phyloP scores from a whole-genome alignment of 2,888 invertebrate species.

The Pristionchus mayeri region DNA sequence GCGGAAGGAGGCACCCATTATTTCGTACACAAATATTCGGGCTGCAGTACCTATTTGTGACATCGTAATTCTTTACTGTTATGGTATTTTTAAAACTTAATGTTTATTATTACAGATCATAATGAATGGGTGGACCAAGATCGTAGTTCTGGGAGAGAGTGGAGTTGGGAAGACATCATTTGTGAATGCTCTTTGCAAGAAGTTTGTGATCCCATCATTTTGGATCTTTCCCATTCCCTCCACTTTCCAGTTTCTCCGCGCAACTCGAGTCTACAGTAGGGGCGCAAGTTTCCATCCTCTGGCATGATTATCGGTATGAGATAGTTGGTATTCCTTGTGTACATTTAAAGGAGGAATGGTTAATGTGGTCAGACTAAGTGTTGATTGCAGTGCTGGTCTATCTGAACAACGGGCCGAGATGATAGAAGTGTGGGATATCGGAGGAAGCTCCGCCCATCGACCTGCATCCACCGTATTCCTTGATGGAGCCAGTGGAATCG shows the following conservation, averaged over 20 bases:
- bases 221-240: neutral
- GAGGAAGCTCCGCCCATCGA: slow-evolving; percentile 92
- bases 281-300: slow-evolving; percentile 21
- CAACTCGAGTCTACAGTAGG: slow-evolving; percentile 48
- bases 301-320: slow-evolving; percentile 47
- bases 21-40: no score
- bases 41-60: no score
- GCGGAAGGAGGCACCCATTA: no score
- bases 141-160: slow-evolving; percentile 92
- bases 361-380: neutral
- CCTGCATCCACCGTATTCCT: slow-evolving; percentile 95
- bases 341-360: no score
- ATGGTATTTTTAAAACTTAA: no score
- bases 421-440: slow-evolving; percentile 96
- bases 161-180: slow-evolving; percentile 97
- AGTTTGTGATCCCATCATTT: neutral
- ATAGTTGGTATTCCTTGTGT: neutral
- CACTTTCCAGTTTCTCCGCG: neutral
- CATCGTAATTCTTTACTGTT: no score
- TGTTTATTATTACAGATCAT: neutral
- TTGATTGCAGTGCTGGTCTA: slow-evolving; percentile 62
- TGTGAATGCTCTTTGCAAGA: slow-evolving; percentile 87
- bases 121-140: slow-evolving; percentile 79
- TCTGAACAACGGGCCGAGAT: slow-evolving; percentile 69
- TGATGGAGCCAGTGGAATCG: slow-evolving; percentile 90